Base-by-base conservation (phyloP, 2,797 vertebrate species). In the Tragopan temminckii region DNA sequence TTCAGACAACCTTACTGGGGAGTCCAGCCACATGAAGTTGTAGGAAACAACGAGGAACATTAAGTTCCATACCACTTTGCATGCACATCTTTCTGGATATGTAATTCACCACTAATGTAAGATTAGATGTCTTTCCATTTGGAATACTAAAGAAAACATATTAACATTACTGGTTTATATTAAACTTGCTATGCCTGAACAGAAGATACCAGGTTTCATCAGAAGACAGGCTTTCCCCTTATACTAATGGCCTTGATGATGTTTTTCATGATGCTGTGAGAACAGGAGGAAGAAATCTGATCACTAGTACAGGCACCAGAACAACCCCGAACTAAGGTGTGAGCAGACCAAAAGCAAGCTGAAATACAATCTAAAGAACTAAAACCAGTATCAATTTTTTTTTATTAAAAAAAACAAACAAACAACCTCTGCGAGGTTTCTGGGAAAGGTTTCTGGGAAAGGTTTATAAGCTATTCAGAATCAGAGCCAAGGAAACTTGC, bases 231-330 rank as follows among this genome's bases (percentile, higher is more conserved):
- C 43, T 61, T 79, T 85, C 40, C 59, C 66, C 79, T 88, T 95
- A 72, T 63, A 93, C 62, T 95, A 89, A 93, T 59, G 53, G 75
- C 84, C 84, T 64, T 69, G 71, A 52, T 57, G 67, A 91, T 83
- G 72, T 35, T 90, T 72, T 85, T 58, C 66, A 89, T 79, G 66
- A 83, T 80, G 35, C 69, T 0, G 5, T 90, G 89, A 80, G 95
- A 96, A 78, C 25, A 64, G 33, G 38, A 46, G 85, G 93, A 95
- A 89, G 93, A 92, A 95, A 92, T 93, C 93, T 88, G 71, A 69
- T 69, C n/a, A 57, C 57, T 45, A 91, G 31, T 79, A 85, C 23
- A 72, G 35, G 69, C 79, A 92, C 4, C 53, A 95, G 42, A 94
- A 63, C 69, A 89, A 52, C 53, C 72, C 59, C 46, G 40, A 89